These are phyloP conservation scores for Oconnorella tubifera DNA, from an alignment of 2,888 invertebrate species.

Conservation along the genomic window DNA sequence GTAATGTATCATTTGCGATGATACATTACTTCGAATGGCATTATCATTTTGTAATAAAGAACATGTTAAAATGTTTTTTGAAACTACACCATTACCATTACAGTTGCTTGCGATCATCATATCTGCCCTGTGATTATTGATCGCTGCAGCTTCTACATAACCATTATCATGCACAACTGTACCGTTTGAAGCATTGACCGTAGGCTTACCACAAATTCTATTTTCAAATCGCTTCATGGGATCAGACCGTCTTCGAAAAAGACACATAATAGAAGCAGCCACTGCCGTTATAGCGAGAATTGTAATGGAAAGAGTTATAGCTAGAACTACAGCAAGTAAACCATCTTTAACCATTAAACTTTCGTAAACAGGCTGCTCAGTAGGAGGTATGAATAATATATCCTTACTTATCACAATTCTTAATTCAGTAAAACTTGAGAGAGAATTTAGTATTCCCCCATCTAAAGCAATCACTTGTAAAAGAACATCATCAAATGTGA, in stretches of 20 bases:
- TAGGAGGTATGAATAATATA: constrained; percentile 1
- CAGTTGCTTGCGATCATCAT: no score
- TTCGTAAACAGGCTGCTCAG: constrained; percentile 1
- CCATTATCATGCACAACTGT: no score
- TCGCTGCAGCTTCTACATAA: no score
- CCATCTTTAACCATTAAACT: constrained; percentile 18
- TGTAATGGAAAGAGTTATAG: constrained; percentile 22
- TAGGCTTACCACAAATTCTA: no score
- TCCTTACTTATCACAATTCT: constrained; percentile 24
- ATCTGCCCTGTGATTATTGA: no score
- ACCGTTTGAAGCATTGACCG: no score
- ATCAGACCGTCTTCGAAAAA: constrained; percentile 4
- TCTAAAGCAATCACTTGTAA: constrained; percentile 1
- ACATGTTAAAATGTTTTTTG: no score
- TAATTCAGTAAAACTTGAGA: constrained; percentile 5
- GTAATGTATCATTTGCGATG: no score
- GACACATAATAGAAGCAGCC: constrained; percentile 19
- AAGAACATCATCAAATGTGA: constrained; percentile 13
- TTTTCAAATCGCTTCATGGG: no score
- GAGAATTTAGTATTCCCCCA: background rate
- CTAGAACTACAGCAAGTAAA: constrained; percentile 19
- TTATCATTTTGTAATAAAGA: no score
- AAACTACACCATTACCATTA: no score
- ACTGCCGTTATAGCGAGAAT: constrained; percentile 22
- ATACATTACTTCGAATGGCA: no score